phyloP scores from a whole-genome alignment of 1,140 invertebrate species.

The Drosophila gunungcola region DNA sequence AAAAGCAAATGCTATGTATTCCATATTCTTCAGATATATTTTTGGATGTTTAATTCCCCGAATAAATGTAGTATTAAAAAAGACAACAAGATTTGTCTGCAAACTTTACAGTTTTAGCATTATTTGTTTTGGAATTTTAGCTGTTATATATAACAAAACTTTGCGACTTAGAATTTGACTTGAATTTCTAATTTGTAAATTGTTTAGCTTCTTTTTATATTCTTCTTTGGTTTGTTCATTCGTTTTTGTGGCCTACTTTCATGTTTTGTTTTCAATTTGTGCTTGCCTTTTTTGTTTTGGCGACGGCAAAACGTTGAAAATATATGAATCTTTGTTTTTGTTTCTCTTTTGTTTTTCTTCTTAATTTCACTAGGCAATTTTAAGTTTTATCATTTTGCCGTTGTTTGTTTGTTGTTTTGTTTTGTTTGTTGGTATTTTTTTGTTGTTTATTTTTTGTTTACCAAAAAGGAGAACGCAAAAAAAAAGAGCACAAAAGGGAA shows the following conservation, averaged over 20 bases:
- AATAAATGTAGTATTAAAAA: too few relatives aligned
- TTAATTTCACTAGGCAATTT: conserved; percentile 22
- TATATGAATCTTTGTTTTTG: conserved; percentile 10
- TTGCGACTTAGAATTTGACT: not conserved
- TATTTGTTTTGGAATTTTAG: not conserved
- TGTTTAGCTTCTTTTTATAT: not conserved
- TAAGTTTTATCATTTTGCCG: conserved; percentile 3
- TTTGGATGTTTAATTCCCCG: too few relatives aligned
- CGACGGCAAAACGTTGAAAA: conserved; percentile 68
- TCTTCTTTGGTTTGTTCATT: not conserved
- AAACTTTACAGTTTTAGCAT: too few relatives aligned
- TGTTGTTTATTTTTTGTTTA: not conserved
- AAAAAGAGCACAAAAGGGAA: conserved; percentile 10
- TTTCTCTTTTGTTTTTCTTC: conserved; percentile 16
- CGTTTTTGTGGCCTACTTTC: not conserved
- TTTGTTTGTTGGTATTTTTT: not conserved
- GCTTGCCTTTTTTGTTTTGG: conserved; percentile 62
- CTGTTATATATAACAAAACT: not conserved
- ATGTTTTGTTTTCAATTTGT: conserved; percentile 8
- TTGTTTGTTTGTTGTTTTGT: not conserved
- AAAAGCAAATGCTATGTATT: too few relatives aligned
- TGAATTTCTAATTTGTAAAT: not conserved
- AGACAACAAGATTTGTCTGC: too few relatives aligned
- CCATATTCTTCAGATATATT: too few relatives aligned
- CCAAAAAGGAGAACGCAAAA: conserved; percentile 10